Conservation (phyloP, 2,888 invertebrate genomes). For the Epinotia bilunana region DNA sequence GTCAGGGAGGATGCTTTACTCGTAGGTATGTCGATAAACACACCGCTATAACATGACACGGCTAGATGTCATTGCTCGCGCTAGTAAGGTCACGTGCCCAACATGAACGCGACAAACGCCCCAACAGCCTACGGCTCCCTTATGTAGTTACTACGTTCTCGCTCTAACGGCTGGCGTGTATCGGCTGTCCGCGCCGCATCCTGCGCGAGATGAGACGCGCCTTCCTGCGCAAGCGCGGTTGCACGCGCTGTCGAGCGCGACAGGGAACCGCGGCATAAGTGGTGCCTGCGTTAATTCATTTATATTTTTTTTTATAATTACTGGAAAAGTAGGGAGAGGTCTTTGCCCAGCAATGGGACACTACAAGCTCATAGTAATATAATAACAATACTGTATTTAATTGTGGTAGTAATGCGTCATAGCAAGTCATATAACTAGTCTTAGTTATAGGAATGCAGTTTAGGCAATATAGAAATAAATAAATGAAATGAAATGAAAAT, state of each 20-base stretch:
- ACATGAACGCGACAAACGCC: background rate
- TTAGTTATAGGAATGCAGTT: too few species aligned
- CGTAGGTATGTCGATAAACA: background rate
- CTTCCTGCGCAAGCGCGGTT: conserved; percentile 81
- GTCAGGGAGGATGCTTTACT: background rate
- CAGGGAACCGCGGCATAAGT: conserved; percentile 57
- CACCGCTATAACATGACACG: conserved; percentile 18
- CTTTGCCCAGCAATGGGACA: too few species aligned
- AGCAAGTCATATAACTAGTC: too few species aligned
- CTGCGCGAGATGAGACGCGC: conserved; percentile 82
- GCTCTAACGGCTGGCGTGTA: conserved; percentile 14
- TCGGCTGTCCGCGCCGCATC: conserved; percentile 67
- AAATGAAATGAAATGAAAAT: too few species aligned
- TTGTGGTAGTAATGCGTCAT: too few species aligned
- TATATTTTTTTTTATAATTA: background rate
- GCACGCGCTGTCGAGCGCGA: conserved; percentile 82
- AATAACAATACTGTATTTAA: too few species aligned
- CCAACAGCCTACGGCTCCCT: background rate
- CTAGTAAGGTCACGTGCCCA: conserved; percentile 38
- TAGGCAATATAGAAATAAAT: too few species aligned
- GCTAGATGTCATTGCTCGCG: conserved; percentile 38
- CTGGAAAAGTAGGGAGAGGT: too few species aligned
- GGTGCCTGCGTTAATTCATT: background rate
- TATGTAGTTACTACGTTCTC: conserved; percentile 5
- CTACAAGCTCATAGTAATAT: too few species aligned